Evolutionary conservation across 2,888 invertebrate species (phyloP).

Genomic region (Nasonovia ribisnigri): DNA sequence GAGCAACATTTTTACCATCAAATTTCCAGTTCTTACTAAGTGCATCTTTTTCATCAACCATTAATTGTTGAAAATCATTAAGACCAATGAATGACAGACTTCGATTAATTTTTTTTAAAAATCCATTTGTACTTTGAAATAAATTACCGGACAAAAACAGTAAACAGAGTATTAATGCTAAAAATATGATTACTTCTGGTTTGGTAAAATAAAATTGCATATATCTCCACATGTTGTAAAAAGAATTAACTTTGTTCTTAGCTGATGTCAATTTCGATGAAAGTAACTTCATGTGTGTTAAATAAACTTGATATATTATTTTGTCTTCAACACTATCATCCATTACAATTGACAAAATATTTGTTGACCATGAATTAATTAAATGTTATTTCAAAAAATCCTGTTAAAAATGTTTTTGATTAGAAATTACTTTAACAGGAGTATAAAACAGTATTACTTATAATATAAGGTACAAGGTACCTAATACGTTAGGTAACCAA

Average conservation of each 20-base stretch:
- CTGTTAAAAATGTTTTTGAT: neutral
- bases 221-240: constrained; percentile 83
- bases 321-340: constrained; percentile 93
- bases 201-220: constrained; percentile 83
- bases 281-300: constrained; percentile 87
- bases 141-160: constrained; percentile 86
- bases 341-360: constrained; percentile 73
- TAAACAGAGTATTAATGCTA: constrained; percentile 79
- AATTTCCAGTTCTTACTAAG: constrained; percentile 82
- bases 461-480: neutral
- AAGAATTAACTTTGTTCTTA: constrained; percentile 79
- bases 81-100: constrained; percentile 80
- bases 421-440: neutral
- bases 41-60: constrained; percentile 68
- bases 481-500: too few species aligned
- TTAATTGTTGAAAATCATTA: constrained; percentile 76
- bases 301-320: constrained; percentile 88
- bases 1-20: constrained; percentile 82
- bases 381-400: neutral
- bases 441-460: neutral
- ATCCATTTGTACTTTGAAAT: constrained; percentile 76
- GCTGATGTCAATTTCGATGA: constrained; percentile 82
- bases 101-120: constrained; percentile 65
- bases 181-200: constrained; percentile 83
- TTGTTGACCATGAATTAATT: neutral